These are phyloP conservation scores for Peromyscus maniculatus DNA, from an alignment of 2,113 vertebrate species.

Conservation along the genomic window DNA sequence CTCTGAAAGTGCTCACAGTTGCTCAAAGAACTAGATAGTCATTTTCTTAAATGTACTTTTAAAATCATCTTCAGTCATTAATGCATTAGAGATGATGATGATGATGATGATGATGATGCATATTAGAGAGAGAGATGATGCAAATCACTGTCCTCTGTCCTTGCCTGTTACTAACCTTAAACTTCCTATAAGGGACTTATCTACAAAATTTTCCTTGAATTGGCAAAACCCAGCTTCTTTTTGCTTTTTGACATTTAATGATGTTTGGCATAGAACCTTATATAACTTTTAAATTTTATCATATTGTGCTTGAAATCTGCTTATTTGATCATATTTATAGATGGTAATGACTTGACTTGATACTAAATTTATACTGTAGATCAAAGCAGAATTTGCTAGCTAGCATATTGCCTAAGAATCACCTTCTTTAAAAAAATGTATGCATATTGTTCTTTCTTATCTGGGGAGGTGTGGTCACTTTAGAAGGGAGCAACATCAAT, in stretches of 20 bases:
- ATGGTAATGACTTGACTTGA: neutral
- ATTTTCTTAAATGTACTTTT: neutral
- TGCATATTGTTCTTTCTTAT: neutral
- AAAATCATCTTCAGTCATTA: neutral
- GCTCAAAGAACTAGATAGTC: neutral
- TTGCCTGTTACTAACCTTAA: neutral
- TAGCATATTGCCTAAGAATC: fast-evolving
- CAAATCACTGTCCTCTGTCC: neutral
- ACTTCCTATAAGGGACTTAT: neutral
- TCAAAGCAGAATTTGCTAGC: neutral
- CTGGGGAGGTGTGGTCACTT: neutral
- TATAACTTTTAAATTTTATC: neutral
- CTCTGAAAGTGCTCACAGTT: neutral
- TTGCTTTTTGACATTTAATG: neutral
- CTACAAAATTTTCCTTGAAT: neutral
- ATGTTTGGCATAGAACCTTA: neutral
- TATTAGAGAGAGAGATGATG: neutral
- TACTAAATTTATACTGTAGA: neutral
- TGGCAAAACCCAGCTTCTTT: neutral
- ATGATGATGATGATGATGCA: no score
- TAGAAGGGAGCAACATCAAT: fast-evolving
- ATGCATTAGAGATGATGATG: neutral
- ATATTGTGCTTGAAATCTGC: neutral
- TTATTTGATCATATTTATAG: neutral
- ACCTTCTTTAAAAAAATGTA: neutral